phyloP scores from a whole-genome alignment of 2,888 invertebrate species.

The Thera obeliscata region DNA sequence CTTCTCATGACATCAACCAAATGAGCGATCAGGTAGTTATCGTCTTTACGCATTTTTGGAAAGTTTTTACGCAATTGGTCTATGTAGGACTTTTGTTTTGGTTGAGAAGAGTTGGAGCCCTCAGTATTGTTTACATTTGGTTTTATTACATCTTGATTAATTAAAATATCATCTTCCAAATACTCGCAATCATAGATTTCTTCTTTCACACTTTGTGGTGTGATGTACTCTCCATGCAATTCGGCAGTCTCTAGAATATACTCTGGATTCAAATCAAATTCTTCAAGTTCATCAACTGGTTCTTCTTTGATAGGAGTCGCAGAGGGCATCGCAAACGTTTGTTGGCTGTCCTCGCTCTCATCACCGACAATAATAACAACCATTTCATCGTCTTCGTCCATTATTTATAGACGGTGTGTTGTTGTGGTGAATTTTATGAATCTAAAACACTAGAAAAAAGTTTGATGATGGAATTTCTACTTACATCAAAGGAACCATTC shows the following conservation, averaged over 20 bases:
- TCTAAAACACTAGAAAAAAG: too few species aligned
- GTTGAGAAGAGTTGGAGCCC: not conserved
- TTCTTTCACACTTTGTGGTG: not conserved
- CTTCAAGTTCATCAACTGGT: conserved; percentile 42
- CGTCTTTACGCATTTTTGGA: conserved; percentile 57
- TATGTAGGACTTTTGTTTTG: conserved; percentile 48
- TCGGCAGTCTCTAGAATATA: conserved; percentile 53
- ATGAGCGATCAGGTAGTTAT: conserved; percentile 54
- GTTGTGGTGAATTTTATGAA: not conserved
- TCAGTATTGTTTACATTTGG: conserved; percentile 10
- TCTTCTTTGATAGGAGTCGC: conserved; percentile 45
- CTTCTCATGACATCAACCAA: conserved; percentile 64
- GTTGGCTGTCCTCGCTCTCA: conserved; percentile 23
- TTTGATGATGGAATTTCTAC: too few species aligned
- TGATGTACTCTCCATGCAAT: conserved; percentile 49
- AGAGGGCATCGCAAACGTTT: conserved; percentile 31
- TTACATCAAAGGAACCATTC: too few species aligned
- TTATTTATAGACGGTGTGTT: conserved; percentile 13
- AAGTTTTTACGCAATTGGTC: conserved; percentile 56
- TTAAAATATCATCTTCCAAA: conserved; percentile 5
- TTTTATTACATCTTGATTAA: not conserved
- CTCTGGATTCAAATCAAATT: conserved; percentile 34
- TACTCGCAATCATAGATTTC: conserved; percentile 9
- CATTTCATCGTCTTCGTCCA: conserved; percentile 55
- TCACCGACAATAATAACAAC: conserved; percentile 56